These are phyloP conservation scores for Cyprinodon brontotheroides DNA, from an alignment of 2,113 vertebrate species.

Conservation along the genomic window DNA sequence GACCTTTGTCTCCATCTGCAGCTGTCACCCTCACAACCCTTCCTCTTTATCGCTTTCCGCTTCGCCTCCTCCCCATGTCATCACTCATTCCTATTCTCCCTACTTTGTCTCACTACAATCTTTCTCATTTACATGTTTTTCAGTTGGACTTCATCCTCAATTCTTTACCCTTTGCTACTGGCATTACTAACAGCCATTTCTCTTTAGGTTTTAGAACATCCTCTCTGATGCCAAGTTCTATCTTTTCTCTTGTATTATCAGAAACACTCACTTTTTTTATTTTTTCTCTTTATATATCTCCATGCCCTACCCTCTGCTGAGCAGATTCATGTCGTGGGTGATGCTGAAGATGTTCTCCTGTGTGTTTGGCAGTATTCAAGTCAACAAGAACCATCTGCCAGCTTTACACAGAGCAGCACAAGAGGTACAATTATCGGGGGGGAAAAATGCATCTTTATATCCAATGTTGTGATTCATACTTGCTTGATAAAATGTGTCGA, in stretches of 20 bases:
- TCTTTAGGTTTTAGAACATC: conserved; percentile 2
- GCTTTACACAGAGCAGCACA: conserved; percentile 67
- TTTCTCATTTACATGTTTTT: conserved; percentile 35
- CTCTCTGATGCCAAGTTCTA: conserved; percentile 15
- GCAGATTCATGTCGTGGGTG: conserved; percentile 74
- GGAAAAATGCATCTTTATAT: conserved; percentile 7
- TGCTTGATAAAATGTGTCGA: conserved; percentile 4
- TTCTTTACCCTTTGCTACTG: conserved; percentile 6
- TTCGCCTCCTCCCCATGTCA: conserved; percentile 19
- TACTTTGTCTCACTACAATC: conserved; percentile 13
- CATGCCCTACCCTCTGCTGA: conserved; percentile 12
- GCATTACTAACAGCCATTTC: conserved; percentile 4
- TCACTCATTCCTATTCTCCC: conserved; percentile 21
- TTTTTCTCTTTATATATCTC: conserved; percentile 14
- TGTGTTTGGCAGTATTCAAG: conserved; percentile 73
- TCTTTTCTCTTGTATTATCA: neutral
- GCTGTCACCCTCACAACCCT: conserved; percentile 17
- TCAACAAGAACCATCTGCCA: conserved; percentile 77
- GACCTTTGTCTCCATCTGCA: conserved; percentile 21
- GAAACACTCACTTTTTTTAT: neutral
- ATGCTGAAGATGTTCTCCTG: conserved; percentile 73
- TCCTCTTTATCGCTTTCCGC: conserved; percentile 21
- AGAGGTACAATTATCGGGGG: conserved; percentile 61
- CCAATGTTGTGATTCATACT: conserved; percentile 8
- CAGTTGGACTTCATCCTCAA: conserved; percentile 14